Conservation (phyloP, 2,797 vertebrate species). For the Typhlichthys subterraneus region DNA sequence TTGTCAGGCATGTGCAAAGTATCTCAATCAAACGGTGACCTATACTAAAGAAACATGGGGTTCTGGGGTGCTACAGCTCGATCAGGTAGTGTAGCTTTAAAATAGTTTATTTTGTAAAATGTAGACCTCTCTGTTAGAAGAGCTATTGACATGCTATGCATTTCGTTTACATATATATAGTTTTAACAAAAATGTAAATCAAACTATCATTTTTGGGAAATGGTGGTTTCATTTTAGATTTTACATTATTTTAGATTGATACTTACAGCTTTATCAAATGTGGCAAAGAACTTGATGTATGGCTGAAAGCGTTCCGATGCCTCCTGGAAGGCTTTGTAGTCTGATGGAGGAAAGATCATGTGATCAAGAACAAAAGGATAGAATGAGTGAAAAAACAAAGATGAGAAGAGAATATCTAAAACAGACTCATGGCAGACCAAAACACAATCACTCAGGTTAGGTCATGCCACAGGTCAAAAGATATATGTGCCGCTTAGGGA, state of each 20-base stretch:
- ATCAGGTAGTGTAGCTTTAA: too few relatives aligned
- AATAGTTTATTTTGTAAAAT: too few relatives aligned
- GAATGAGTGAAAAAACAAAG: slow-evolving; percentile 3
- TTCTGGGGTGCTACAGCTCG: too few relatives aligned
- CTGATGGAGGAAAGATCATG: slow-evolving; percentile 64
- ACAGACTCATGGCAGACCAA: neutral
- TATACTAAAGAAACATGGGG: too few relatives aligned
- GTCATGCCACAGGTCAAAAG: slow-evolving; percentile 14
- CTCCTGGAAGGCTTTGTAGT: slow-evolving; percentile 93
- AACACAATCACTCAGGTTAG: slow-evolving; percentile 19
- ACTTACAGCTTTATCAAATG: slow-evolving; percentile 95
- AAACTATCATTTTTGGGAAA: too few relatives aligned
- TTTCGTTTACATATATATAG: too few relatives aligned
- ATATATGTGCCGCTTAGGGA: neutral
- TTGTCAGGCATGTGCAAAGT: too few relatives aligned
- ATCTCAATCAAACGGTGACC: too few relatives aligned
- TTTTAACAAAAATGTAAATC: too few relatives aligned
- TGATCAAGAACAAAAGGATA: slow-evolving; percentile 1
- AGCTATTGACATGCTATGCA: too few relatives aligned
- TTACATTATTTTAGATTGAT: neutral
- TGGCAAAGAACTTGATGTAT: slow-evolving; percentile 95
- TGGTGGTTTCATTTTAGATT: neutral
- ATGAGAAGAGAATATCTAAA: neutral
- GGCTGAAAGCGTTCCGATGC: slow-evolving; percentile 95
- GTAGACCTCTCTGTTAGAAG: too few relatives aligned